Percentiles rank a stretch among this genome's conserved stretches.
These are phyloP conservation scores for Lepidothrix coronata DNA, from an alignment of 2,113 vertebrate species.

Conservation along the genomic window DNA sequence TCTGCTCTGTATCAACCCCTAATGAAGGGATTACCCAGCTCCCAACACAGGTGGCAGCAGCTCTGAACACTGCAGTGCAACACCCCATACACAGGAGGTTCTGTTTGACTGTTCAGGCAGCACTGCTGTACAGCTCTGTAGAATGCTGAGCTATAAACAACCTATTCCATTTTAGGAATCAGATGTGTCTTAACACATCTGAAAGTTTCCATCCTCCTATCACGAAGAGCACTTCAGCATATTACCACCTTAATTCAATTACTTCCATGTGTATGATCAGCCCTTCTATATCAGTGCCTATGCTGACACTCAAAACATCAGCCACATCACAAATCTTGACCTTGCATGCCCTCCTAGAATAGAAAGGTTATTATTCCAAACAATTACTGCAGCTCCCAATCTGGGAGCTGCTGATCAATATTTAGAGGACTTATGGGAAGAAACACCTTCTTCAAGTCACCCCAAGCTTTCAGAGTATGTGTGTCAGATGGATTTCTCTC, in stretches of 20 bases:
- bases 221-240: neutral
- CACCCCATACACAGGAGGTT: neutral
- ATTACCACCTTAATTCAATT: neutral
- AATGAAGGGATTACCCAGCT: neutral
- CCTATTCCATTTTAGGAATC: neutral
- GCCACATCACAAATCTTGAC: neutral
- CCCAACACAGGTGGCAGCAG: neutral
- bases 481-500: neutral
- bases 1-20: neutral
- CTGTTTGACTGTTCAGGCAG: neutral
- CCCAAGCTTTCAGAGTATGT: neutral
- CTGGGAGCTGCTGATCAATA: neutral
- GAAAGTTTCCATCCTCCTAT: neutral
- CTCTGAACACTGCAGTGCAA: neutral
- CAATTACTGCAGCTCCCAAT: neutral
- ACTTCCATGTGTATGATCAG: neutral
- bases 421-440: neutral
- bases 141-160: neutral
- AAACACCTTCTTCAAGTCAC: neutral
- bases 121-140: fast-evolving
- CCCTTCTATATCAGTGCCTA: neutral
- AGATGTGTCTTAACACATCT: neutral
- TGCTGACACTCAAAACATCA: neutral
- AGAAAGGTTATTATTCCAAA: neutral
- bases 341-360: neutral